These are phyloP conservation scores for Penaeus chinensis DNA, from an alignment of 1,140 invertebrate genomes.

Conservation along the genomic window DNA sequence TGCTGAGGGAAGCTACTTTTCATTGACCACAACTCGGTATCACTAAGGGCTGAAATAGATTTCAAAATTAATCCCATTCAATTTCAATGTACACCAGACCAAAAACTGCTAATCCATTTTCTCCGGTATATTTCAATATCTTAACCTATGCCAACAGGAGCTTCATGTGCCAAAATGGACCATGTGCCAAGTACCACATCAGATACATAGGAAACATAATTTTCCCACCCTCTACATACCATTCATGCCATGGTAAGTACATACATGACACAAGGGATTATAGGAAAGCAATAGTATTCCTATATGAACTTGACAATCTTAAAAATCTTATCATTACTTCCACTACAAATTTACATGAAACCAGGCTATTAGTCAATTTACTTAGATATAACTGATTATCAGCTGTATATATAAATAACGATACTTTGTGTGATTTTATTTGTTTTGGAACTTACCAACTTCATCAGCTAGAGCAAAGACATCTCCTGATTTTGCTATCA, in stretches of 20 bases:
- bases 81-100: background rate
- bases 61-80: too few relatives aligned
- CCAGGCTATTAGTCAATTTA: too few relatives aligned
- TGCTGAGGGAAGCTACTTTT: constrained; percentile 4
- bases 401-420: background rate
- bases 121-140: background rate
- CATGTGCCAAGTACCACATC: background rate
- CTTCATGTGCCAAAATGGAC: background rate
- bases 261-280: too few relatives aligned
- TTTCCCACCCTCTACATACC: too few relatives aligned
- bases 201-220: background rate
- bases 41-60: background rate
- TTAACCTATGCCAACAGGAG: background rate
- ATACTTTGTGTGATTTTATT: background rate
- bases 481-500: constrained; percentile 25
- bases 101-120: background rate
- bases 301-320: too few relatives aligned
- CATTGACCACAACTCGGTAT: background rate
- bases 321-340: too few relatives aligned
- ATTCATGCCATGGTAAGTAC: too few relatives aligned
- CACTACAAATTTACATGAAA: too few relatives aligned
- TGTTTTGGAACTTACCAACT: constrained; percentile 20
- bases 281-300: too few relatives aligned
- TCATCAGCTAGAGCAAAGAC: constrained; percentile 24
- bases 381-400: background rate